These are phyloP conservation scores for Aplidium turbinatum DNA, from an alignment of 23 tunicate genomes.

Conservation along the genomic window DNA sequence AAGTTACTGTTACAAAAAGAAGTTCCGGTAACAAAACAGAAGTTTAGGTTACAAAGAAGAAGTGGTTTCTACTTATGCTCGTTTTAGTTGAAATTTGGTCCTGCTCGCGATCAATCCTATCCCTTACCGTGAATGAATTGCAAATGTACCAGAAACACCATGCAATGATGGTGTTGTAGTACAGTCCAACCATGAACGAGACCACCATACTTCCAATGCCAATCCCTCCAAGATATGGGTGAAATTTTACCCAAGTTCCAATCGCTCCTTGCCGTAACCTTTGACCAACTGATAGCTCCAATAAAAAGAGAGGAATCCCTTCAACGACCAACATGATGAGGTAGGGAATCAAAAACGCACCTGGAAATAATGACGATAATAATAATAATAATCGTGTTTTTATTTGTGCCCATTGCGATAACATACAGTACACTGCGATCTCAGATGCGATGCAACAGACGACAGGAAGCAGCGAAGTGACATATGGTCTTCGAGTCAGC, in stretches of 20 bases:
- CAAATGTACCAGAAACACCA: conserved; percentile 99
- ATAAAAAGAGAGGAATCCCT: conserved; percentile 88
- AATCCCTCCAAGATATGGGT: conserved; percentile 91
- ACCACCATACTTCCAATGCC: conserved; percentile 98
- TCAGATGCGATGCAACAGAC: no score
- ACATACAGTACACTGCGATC: no score
- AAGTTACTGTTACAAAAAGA: no score
- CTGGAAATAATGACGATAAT: conserved; percentile 36
- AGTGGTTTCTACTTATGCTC: no score
- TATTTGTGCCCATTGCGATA: background rate
- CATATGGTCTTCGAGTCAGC: no score
- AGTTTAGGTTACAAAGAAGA: no score
- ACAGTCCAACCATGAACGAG: conserved; percentile 85
- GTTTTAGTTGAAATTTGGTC: background rate
- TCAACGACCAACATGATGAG: conserved; percentile 81
- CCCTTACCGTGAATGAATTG: conserved; percentile 84
- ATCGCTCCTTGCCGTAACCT: conserved; percentile 92
- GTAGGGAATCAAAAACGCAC: conserved; percentile 92
- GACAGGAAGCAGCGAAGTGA: no score
- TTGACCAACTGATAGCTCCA: conserved; percentile 90
- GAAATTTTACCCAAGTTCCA: conserved; percentile 87
- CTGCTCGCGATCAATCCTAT: background rate
- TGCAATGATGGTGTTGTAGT: conserved; percentile 96
- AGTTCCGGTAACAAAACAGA: no score
- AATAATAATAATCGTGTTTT: background rate